Conservation (phyloP, 2,113 vertebrate species). For the Atrichornis clamosus region DNA sequence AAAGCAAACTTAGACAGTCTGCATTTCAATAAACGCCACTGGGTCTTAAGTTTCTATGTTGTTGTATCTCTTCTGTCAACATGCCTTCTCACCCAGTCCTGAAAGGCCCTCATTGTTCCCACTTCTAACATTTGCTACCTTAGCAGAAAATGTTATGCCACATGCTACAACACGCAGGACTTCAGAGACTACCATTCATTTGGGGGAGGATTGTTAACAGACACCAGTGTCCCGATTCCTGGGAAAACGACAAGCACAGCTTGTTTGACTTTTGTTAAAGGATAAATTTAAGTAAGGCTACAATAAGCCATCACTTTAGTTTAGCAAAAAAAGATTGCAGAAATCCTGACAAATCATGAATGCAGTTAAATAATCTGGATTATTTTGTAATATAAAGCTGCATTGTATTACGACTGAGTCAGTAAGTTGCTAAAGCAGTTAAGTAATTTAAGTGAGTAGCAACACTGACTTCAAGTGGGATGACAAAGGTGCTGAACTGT, state of each 20-base stretch:
- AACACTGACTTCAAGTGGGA: background rate
- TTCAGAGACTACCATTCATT: background rate
- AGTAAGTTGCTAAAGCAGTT: background rate
- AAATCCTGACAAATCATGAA: background rate
- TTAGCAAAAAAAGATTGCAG: background rate
- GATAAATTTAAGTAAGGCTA: background rate
- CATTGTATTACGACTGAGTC: background rate
- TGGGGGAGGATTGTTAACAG: background rate
- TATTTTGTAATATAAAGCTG: background rate
- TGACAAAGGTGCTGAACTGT: background rate
- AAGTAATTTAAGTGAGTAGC: background rate
- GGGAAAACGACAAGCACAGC: background rate
- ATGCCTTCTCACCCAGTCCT: constrained; percentile 19
- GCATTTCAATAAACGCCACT: background rate
- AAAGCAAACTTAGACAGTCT: constrained; percentile 11
- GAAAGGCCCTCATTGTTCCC: constrained; percentile 41
- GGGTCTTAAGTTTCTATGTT: background rate
- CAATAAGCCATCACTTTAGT: background rate
- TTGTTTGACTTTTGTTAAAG: background rate
- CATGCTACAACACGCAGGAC: background rate
- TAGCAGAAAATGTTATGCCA: constrained; percentile 22
- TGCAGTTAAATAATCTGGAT: background rate
- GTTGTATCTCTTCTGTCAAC: constrained; percentile 46
- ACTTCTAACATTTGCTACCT: constrained; percentile 20
- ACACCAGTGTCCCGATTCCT: background rate